A percentile compares a stretch with the other conserved stretches of the same genome.
These are phyloP conservation scores for Metellina segmentata DNA, from an alignment of 2,888 invertebrate species.

Conservation along the genomic window DNA sequence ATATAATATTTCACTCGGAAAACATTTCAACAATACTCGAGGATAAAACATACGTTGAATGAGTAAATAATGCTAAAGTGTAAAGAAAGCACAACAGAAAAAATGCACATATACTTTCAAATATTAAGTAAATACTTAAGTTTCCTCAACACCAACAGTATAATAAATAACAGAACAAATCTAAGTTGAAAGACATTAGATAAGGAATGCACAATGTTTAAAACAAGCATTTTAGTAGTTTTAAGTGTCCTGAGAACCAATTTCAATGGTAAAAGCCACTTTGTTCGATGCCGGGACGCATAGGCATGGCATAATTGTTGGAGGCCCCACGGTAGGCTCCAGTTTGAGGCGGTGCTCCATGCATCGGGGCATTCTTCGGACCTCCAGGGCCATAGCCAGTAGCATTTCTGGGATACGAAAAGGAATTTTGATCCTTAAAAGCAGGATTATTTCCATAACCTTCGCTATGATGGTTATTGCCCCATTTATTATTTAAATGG, in stretches of 20 bases:
- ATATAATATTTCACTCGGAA: background rate
- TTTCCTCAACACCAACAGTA: background rate
- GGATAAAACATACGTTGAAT: background rate
- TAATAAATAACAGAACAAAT: background rate
- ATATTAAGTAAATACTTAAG: background rate
- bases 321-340: background rate
- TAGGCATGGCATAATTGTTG: background rate
- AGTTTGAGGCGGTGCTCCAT: background rate
- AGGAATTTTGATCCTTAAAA: background rate
- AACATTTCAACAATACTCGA: background rate
- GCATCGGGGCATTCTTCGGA: background rate
- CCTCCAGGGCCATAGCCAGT: background rate
- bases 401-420: background rate
- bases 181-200: background rate
- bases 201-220: conserved; percentile 1
- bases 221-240: background rate
- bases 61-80: background rate
- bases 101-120: background rate
- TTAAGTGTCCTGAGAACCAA: background rate
- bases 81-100: background rate
- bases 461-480: background rate
- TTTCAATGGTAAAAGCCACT: background rate
- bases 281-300: background rate
- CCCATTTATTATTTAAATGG: background rate
- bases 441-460: background rate